Conservation (phyloP, 2,113 vertebrate genomes). For the Heliornis fulica region DNA sequence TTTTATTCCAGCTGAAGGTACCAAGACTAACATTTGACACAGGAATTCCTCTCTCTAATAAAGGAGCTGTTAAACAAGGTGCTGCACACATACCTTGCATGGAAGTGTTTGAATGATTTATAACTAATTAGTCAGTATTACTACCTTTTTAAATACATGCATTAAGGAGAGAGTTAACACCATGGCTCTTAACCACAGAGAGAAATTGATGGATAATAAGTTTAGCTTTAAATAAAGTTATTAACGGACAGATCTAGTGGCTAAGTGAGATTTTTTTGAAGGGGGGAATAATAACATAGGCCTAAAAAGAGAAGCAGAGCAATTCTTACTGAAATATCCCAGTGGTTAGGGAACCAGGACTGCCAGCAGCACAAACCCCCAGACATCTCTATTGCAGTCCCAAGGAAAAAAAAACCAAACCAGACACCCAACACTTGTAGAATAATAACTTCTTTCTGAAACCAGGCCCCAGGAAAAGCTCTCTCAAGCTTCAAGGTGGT, state of each 20-base stretch:
- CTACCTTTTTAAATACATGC: not conserved
- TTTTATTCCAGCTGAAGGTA: not conserved
- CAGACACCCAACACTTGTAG: accelerated
- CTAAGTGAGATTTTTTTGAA: not conserved
- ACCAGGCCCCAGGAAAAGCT: not conserved
- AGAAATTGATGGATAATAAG: conserved; percentile 7
- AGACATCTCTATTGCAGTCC: not conserved
- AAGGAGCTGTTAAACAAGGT: not conserved
- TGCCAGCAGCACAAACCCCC: not conserved
- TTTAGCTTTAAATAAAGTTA: not conserved
- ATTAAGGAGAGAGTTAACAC: conserved; percentile 4
- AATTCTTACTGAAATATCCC: not conserved
- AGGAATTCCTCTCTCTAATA: not conserved
- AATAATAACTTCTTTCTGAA: not conserved
- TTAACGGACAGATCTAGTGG: not conserved
- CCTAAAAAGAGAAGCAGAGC: not conserved
- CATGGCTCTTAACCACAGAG: not conserved
- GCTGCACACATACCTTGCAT: not conserved
- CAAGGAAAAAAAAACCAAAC: not conserved
- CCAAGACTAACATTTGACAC: not conserved
- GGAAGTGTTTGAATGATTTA: conserved; percentile 5
- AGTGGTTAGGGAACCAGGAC: not conserved
- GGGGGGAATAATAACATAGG: not conserved
- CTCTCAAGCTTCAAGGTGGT: not conserved
- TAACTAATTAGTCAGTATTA: not conserved